These are phyloP conservation scores for Hypomecis atomaria DNA, from an alignment of 2,888 invertebrate species.

Conservation along the genomic window DNA sequence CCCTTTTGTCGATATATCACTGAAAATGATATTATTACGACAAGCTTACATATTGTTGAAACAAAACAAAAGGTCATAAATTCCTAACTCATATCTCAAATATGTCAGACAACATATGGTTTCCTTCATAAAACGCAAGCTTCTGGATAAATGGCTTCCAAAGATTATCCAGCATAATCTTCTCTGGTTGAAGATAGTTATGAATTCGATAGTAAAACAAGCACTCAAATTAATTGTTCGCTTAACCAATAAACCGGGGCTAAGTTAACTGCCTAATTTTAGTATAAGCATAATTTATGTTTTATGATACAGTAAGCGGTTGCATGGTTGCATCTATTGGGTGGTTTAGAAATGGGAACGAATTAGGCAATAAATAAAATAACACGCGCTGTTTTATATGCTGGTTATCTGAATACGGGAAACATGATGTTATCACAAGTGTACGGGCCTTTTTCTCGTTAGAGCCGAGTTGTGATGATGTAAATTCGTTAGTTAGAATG, in stretches of 20 bases:
- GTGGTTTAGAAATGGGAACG: constrained; percentile 37
- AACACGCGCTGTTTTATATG: constrained; percentile 21
- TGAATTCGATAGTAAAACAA: constrained; percentile 27
- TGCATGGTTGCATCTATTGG: constrained; percentile 28
- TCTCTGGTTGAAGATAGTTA: constrained; percentile 14
- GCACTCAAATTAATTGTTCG: constrained; percentile 32
- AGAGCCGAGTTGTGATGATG: no score
- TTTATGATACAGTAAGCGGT: constrained; percentile 34
- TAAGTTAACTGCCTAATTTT: constrained; percentile 26
- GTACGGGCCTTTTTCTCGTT: no score
- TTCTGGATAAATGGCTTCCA: neutral
- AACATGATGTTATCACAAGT: constrained; percentile 16
- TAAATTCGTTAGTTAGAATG: no score
- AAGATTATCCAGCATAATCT: constrained; percentile 4
- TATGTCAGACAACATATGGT: neutral
- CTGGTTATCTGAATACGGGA: constrained; percentile 18
- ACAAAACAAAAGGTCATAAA: neutral
- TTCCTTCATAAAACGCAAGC: neutral
- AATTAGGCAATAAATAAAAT: constrained; percentile 36
- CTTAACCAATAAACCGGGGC: constrained; percentile 28
- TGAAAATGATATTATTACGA: no score
- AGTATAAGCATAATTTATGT: constrained; percentile 29
- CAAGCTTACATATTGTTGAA: no score
- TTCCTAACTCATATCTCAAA: neutral
- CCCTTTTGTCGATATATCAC: no score